phyloP scores from a whole-genome alignment of 2,113 vertebrate species.

The Channa maculata region DNA sequence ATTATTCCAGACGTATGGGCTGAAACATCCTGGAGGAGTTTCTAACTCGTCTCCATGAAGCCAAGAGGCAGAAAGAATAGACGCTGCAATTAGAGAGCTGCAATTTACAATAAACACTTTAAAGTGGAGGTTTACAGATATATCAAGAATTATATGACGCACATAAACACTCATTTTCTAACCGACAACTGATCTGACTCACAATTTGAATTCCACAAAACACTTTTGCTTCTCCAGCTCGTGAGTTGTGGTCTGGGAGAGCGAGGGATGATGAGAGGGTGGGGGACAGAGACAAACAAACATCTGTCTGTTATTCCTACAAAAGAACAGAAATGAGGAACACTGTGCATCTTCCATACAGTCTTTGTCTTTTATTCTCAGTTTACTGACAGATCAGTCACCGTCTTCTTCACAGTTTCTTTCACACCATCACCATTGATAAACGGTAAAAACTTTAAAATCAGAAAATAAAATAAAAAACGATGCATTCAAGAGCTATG shows the following conservation, averaged over 20 bases:
- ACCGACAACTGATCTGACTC: neutral
- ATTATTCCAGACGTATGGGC: constrained; percentile 47
- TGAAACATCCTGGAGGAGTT: constrained; percentile 8
- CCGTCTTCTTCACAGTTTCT: constrained; percentile 50
- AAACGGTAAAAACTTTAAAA: constrained; percentile 25
- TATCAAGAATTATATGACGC: neutral
- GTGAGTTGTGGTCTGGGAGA: constrained; percentile 24
- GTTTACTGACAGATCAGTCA: constrained; percentile 21
- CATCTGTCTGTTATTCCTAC: constrained; percentile 19
- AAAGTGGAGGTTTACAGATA: neutral
- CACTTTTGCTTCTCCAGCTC: neutral
- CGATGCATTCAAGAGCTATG: constrained; percentile 28
- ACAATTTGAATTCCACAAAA: constrained; percentile 3
- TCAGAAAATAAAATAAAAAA: neutral
- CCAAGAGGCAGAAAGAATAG: neutral
- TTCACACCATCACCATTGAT: constrained; percentile 13
- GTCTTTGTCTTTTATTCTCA: constrained; percentile 59
- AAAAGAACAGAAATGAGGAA: constrained; percentile 14
- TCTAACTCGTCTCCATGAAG: neutral
- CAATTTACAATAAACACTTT: neutral
- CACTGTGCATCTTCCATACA: constrained; percentile 33
- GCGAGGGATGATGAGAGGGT: constrained; percentile 16
- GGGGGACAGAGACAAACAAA: constrained; percentile 42
- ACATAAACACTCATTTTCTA: neutral
- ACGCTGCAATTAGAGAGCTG: neutral